These are phyloP conservation scores for Taenioides sp. DNA, from an alignment of 2,797 vertebrate genomes.

Conservation along the genomic window DNA sequence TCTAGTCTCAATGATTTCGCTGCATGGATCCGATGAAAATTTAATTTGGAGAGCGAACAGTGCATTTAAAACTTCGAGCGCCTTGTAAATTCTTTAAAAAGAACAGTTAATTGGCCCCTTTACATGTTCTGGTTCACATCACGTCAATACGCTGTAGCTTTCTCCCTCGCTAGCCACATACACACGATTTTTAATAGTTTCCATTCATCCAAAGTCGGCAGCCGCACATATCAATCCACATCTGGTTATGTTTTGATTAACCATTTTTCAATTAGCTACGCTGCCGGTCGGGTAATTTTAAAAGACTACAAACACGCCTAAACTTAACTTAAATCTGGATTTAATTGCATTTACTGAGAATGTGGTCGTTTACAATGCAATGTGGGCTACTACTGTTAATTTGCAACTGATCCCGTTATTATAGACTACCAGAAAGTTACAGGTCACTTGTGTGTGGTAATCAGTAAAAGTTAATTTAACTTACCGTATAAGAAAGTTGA, in stretches of 20 bases:
- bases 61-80: slow-evolving; percentile 40
- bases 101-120: slow-evolving; percentile 59
- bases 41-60: slow-evolving; percentile 48
- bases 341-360: slow-evolving; percentile 1
- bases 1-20: slow-evolving; percentile 49
- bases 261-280: slow-evolving; percentile 67
- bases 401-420: not conserved
- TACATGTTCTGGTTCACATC: slow-evolving; percentile 62
- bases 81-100: slow-evolving; percentile 25
- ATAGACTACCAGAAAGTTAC: slow-evolving; percentile 47
- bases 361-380: not conserved
- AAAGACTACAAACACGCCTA: slow-evolving; percentile 25
- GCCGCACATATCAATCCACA: slow-evolving; percentile 76
- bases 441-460: not conserved
- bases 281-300: slow-evolving; percentile 9
- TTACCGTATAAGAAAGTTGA: slow-evolving; percentile 70
- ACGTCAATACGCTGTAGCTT: slow-evolving; percentile 35
- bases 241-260: slow-evolving; percentile 81
- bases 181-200: slow-evolving; percentile 62
- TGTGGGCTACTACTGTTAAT: not conserved
- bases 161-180: slow-evolving; percentile 2
- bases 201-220: slow-evolving; percentile 67
- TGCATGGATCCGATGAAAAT: slow-evolving; percentile 54
- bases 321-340: not conserved
- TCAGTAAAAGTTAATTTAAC: slow-evolving; percentile 16